phyloP scores from a whole-genome alignment of 2,797 vertebrate species.

The Sternarchorhynchus goeldii region DNA sequence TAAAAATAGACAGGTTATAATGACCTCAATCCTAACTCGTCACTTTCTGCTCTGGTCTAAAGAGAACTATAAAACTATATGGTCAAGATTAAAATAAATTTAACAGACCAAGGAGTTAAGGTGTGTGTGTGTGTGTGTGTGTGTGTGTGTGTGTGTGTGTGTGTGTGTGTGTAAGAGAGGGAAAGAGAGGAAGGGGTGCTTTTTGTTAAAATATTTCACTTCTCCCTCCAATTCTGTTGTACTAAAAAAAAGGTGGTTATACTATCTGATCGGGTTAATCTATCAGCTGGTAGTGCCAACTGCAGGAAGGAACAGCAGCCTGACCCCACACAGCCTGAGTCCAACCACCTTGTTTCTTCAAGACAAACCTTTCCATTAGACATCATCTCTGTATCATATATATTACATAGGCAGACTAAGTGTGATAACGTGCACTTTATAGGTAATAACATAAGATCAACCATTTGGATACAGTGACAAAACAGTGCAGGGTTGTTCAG shows the following conservation, averaged over 20 bases:
- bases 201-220: slow-evolving; percentile 3
- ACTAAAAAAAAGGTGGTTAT: slow-evolving; percentile 2
- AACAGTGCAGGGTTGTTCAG: slow-evolving; percentile 2
- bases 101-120: too few species aligned
- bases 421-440: neutral
- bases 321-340: neutral
- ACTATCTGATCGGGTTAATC: slow-evolving; percentile 26
- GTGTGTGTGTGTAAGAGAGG: neutral
- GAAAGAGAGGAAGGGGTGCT: neutral
- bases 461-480: neutral
- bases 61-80: neutral
- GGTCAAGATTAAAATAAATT: neutral
- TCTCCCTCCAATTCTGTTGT: neutral
- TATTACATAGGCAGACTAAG: neutral
- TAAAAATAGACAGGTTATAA: slow-evolving; percentile 43
- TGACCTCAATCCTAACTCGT: neutral
- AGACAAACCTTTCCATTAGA: neutral
- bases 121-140: too few species aligned
- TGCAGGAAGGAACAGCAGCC: slow-evolving; percentile 12
- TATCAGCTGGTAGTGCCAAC: slow-evolving; percentile 26
- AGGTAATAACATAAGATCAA: neutral
- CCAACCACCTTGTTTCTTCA: neutral
- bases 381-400: neutral
- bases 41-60: neutral
- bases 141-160: too few species aligned